These are phyloP conservation scores for Yoshiicerus persimilis DNA, from an alignment of 1,140 invertebrate species.

Conservation along the genomic window DNA sequence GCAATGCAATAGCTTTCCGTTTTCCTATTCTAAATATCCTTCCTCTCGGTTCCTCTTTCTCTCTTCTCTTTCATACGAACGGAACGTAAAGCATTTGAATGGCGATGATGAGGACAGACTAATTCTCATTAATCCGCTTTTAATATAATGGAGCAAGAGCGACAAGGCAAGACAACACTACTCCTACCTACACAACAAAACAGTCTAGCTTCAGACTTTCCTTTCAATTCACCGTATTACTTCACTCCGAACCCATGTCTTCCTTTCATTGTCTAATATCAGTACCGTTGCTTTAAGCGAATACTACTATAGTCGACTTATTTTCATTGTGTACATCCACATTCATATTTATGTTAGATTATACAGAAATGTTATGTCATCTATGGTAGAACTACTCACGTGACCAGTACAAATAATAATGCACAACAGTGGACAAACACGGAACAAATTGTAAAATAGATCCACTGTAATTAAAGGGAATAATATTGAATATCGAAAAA, in stretches of 20 bases:
- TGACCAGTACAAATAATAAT: no score
- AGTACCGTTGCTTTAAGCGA: background rate
- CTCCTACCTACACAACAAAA: background rate
- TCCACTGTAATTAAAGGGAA: no score
- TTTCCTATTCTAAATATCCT: background rate
- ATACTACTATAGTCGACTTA: background rate
- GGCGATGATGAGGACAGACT: background rate
- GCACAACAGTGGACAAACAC: no score
- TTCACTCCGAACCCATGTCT: background rate
- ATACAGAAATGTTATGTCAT: no score
- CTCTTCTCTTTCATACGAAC: background rate
- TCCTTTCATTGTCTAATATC: background rate
- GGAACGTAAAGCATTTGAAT: constrained; percentile 1
- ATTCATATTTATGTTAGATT: no score
- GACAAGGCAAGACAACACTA: background rate
- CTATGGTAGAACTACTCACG: no score
- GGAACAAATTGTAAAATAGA: no score
- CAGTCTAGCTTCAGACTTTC: background rate
- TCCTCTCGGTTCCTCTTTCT: background rate
- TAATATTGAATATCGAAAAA: no score
- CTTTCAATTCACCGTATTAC: background rate
- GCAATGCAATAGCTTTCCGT: background rate
- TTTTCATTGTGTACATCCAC: no score
- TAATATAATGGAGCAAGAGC: background rate
- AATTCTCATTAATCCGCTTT: constrained; percentile 4